Base-by-base conservation (phyloP, 2,113 vertebrate species). In the Apaloderma vittatum region DNA sequence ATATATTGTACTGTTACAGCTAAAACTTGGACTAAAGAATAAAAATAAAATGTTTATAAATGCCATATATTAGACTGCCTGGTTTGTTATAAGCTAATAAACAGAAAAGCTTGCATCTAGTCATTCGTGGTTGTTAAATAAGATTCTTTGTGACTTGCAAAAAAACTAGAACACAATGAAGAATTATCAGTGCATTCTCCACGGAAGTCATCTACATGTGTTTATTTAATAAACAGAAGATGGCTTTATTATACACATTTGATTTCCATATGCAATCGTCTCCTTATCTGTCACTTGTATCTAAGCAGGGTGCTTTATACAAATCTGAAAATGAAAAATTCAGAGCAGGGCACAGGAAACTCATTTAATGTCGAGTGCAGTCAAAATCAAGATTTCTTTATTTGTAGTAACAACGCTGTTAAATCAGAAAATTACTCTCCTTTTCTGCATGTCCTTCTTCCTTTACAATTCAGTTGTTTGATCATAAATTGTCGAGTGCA, bases 401-500 rank as follows among this genome's bases (percentile, higher is more conserved):
- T 98, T 98, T 98, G 98, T 98, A 98, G 98, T 98, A 98, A 99
- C 97, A 98, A 98, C 96, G 92, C 97, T 98, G 98, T 97, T 99
- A 98, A 99, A 99, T 99, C 98, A 99, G 98, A 98, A 98, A 98
- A 98, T 98, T 98, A 98, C 97, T 98, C 98, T 98, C 97, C 98
- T 98, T 98, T 97, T 97, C 98, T 98, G 97, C 97, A 93, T 95
- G 95, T 98, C 98, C 97, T 97, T 98, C 98, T 98, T 97, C 97
- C 98, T 97, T 96, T 98, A 98, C 98, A 98, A 98, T 97, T 98
- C 98, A 98, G 98, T 99, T 99, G 99, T 99, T 99, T 99, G 99
- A 99, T 99, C 99, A 99, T 99, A 99, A 99, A 99, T 99, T 99
- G 99, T 99, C 97, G 98, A 98, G 98, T 98, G 98, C 98, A 98